These are phyloP conservation scores for Trileptium ribeirensis DNA, from an alignment of 2,888 invertebrate genomes.

Conservation along the genomic window DNA sequence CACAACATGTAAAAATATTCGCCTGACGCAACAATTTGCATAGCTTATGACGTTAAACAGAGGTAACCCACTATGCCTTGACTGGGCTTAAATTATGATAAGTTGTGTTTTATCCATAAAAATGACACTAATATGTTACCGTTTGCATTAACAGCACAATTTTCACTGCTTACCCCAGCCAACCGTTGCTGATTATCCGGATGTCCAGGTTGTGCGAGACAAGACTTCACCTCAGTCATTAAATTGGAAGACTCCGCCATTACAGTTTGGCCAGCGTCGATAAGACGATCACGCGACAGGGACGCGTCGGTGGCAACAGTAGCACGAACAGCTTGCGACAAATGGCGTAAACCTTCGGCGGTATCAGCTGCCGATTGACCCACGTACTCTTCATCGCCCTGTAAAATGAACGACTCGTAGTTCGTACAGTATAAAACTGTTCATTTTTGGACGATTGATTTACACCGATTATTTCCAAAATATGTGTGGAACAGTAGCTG, in stretches of 20 bases:
- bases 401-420: constrained; percentile 26
- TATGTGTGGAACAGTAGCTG: no score
- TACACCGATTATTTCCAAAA: no score
- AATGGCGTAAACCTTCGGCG: constrained; percentile 66
- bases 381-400: constrained; percentile 66
- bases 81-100: no score
- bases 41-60: no score
- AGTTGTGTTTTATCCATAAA: no score
- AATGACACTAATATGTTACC: no score
- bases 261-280: constrained; percentile 66
- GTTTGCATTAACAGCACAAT: no score
- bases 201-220: constrained; percentile 63
- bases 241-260: constrained; percentile 68
- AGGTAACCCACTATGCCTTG: no score
- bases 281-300: constrained; percentile 55
- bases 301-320: constrained; percentile 64
- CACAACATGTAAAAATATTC: no score
- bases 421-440: no score
- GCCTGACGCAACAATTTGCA: no score
- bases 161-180: constrained; percentile 64
- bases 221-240: constrained; percentile 73
- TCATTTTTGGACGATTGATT: no score
- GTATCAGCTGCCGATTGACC: constrained; percentile 60
- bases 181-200: constrained; percentile 61
- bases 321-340: constrained; percentile 68